A percentile compares a stretch with the other conserved stretches of the same genome.
These are phyloP conservation scores for Cranoglanis bouderius DNA, from an alignment of 2,113 vertebrate genomes.

Conservation along the genomic window DNA sequence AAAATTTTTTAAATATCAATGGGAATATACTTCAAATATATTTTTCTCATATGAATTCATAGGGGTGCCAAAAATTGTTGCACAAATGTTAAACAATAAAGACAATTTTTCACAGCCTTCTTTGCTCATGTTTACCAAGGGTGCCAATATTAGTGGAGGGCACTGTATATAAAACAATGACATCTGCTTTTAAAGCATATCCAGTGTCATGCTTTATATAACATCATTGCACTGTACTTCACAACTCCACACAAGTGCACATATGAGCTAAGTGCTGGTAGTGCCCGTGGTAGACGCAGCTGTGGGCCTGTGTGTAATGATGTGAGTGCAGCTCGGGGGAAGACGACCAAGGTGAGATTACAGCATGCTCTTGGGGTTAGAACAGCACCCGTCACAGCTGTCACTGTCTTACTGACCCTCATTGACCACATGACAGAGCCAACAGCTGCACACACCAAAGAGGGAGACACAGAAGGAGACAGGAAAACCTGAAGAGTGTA, in stretches of 20 bases:
- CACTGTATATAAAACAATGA: not conserved
- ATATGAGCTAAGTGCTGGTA: not conserved
- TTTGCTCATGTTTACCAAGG: no score
- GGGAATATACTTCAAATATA: no score
- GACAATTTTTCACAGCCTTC: no score
- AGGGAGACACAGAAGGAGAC: not conserved
- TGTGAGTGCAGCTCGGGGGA: constrained; percentile 8
- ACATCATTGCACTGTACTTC: not conserved
- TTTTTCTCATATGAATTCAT: no score
- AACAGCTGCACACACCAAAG: constrained; percentile 34
- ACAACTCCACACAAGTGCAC: not conserved
- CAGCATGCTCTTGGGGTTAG: constrained; percentile 39
- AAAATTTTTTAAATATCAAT: no score
- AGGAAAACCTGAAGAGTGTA: not conserved
- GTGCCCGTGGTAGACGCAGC: constrained; percentile 15
- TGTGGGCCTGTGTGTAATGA: constrained; percentile 32
- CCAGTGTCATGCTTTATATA: not conserved
- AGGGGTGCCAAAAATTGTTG: no score
- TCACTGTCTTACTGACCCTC: constrained; percentile 28
- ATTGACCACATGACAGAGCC: constrained; percentile 35
- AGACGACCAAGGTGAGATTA: constrained; percentile 41
- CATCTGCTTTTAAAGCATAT: constrained; percentile 2
- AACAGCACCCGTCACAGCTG: constrained; percentile 34
- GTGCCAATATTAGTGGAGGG: no score
- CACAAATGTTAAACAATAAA: no score